A percentile compares a stretch with the other conserved stretches of the same genome.
These are phyloP conservation scores for Stichopus chloronotus DNA, from an alignment of 35 echinoderm and acorn worm genomes.

Conservation along the genomic window DNA sequence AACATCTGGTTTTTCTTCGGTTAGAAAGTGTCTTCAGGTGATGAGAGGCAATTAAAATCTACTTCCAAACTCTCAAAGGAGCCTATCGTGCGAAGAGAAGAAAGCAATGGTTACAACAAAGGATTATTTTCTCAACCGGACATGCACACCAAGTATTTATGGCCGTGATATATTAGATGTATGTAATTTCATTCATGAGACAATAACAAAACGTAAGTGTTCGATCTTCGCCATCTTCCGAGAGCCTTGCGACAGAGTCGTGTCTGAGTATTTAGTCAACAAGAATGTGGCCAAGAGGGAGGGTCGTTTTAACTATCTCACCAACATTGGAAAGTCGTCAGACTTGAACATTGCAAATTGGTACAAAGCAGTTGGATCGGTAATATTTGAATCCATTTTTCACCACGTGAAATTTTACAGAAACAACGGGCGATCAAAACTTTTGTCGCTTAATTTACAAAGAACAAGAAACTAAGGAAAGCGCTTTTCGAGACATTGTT, in stretches of 20 bases:
- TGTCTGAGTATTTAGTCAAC: neutral
- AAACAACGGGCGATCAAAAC: neutral
- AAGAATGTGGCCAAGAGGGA: neutral
- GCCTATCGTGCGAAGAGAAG: neutral
- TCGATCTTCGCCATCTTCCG: conserved; percentile 13
- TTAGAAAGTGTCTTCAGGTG: neutral
- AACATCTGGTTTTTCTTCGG: neutral
- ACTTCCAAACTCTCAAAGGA: neutral
- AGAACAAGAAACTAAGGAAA: neutral
- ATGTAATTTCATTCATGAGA: conserved; percentile 20
- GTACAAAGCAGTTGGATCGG: neutral
- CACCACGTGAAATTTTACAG: neutral
- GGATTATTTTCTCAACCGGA: neutral
- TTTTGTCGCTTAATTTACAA: neutral
- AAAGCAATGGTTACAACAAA: neutral
- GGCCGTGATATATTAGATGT: conserved; percentile 11
- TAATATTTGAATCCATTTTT: neutral
- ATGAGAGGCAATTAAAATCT: neutral
- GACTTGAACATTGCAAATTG: neutral
- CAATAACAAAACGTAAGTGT: conserved; percentile 2
- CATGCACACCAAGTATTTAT: neutral
- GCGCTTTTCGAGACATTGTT: too few relatives aligned
- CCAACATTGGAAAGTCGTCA: neutral
- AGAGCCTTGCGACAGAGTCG: neutral
- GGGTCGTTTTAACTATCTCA: too few relatives aligned